Percentiles rank a stretch among this genome's conserved stretches.
phyloP scores from a whole-genome alignment of 2,797 vertebrate species.

The Tokudaia tokunoshimensis region DNA sequence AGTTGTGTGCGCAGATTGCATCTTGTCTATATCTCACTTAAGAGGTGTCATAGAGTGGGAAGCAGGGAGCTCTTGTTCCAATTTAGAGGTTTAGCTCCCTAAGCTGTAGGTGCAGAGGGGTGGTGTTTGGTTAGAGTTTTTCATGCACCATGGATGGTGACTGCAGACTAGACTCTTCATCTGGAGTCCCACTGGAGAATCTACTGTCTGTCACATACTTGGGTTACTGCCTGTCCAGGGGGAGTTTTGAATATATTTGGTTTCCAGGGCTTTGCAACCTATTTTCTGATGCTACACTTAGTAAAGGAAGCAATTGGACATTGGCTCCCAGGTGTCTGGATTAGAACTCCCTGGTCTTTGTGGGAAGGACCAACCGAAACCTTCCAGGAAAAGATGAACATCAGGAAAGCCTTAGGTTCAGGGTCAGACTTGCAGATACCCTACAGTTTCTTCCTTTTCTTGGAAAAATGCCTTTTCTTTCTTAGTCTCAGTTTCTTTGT shows the following conservation, averaged over 20 bases:
- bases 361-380: neutral
- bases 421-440: neutral
- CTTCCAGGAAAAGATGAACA: conserved; percentile 19
- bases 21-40: neutral
- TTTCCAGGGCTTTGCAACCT: neutral
- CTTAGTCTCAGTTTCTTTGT: neutral
- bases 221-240: fast-evolving
- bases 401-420: neutral
- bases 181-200: neutral
- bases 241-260: neutral
- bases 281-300: neutral
- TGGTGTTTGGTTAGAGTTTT: neutral
- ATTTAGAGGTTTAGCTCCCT: neutral
- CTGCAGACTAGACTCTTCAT: no score
- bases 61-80: neutral
- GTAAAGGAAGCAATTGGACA: neutral
- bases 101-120: neutral
- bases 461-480: neutral
- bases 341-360: neutral
- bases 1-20: neutral
- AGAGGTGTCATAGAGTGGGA: fast-evolving
- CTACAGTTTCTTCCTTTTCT: neutral
- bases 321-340: neutral
- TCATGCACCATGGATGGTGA: neutral
- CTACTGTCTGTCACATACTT: fast-evolving